Percentiles rank a stretch among this genome's conserved stretches.
Conservation (phyloP, 2,113 vertebrate genomes). For the Carlito syrichta region DNA sequence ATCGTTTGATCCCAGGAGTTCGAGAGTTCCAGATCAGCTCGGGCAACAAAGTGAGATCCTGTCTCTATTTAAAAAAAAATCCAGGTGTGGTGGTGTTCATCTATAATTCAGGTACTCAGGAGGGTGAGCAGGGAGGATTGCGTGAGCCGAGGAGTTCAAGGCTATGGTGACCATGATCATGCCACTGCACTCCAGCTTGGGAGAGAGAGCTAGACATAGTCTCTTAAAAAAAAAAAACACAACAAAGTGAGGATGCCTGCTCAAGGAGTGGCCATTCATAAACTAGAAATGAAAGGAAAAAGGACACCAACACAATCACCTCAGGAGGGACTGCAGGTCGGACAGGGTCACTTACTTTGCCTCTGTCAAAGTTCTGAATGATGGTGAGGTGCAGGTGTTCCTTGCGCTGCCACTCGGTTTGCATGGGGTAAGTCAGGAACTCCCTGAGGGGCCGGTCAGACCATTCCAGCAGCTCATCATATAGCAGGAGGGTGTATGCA, state of each 20-base stretch:
- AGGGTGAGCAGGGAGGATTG: too few species aligned
- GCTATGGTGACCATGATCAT: too few species aligned
- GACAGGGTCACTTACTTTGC: constrained; percentile 80
- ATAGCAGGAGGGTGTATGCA: constrained; percentile 95
- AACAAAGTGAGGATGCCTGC: neutral
- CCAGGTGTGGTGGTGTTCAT: too few species aligned
- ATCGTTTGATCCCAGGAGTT: too few species aligned
- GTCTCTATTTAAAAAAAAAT: too few species aligned
- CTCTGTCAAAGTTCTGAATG: constrained; percentile 96
- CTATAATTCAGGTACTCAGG: too few species aligned
- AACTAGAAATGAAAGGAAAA: neutral
- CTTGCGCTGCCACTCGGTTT: constrained; percentile 98
- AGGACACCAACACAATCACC: neutral
- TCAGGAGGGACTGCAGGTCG: rapidly evolving
- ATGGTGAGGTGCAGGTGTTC: constrained; percentile 96
- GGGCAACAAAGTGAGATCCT: too few species aligned
- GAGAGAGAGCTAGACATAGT: too few species aligned
- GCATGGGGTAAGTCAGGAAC: constrained; percentile 98
- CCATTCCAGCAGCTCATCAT: constrained; percentile 97
- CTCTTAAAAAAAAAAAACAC: too few species aligned
- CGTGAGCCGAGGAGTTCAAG: too few species aligned
- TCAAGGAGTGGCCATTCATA: neutral
- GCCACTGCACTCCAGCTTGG: too few species aligned
- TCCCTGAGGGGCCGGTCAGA: constrained; percentile 94
- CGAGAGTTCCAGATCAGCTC: too few species aligned